Conservation (phyloP, 2,797 vertebrate species). For the Myotis myotis region DNA sequence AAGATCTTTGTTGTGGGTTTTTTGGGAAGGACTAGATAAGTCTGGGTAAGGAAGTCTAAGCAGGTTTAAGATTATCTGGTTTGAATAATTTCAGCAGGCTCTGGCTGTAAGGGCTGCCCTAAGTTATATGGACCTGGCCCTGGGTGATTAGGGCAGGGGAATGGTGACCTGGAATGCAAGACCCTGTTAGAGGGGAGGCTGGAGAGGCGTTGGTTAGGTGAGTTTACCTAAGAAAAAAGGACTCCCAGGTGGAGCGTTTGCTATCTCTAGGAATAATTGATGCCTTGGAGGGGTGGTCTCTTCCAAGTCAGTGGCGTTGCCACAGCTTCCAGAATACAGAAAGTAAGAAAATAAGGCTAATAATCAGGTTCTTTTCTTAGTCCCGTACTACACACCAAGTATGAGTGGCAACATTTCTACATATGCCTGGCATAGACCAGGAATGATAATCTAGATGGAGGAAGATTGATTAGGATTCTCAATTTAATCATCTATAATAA, state of each 20-base stretch:
- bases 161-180: neutral
- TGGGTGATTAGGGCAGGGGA: neutral
- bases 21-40: neutral
- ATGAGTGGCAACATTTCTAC: neutral
- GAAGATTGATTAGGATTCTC: neutral
- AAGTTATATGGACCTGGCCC: neutral
- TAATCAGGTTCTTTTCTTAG: neutral
- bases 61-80: neutral
- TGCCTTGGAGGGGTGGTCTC: too few relatives aligned
- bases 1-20: neutral
- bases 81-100: neutral
- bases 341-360: neutral
- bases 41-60: neutral
- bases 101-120: too few relatives aligned
- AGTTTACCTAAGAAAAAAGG: neutral
- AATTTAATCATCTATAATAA: neutral
- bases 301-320: neutral
- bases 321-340: neutral
- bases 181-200: too few relatives aligned
- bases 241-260: neutral
- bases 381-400: neutral
- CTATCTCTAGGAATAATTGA: neutral
- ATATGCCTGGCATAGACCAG: neutral
- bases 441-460: neutral
- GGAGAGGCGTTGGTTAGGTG: fast-evolving